These are phyloP conservation scores for Blennius ocellaris DNA, from an alignment of 2,113 vertebrate species.

Conservation along the genomic window DNA sequence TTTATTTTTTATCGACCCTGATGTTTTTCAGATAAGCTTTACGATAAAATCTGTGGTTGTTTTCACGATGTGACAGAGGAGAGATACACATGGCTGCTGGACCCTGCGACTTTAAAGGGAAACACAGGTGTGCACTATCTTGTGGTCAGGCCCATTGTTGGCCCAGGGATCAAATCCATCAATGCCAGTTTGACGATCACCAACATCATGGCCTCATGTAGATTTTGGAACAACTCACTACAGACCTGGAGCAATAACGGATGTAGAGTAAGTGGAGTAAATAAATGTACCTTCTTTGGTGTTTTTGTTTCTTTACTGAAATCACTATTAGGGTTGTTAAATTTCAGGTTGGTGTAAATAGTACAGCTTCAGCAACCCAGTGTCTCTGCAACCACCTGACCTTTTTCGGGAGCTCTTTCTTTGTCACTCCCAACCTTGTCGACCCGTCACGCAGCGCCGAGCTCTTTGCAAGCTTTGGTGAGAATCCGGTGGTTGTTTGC, in stretches of 20 bases:
- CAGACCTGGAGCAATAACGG: slow-evolving; percentile 84
- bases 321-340: neutral
- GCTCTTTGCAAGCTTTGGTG: slow-evolving; percentile 88
- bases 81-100: slow-evolving; percentile 87
- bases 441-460: slow-evolving; percentile 85
- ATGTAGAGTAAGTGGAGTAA: slow-evolving; percentile 84
- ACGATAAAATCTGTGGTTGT: neutral
- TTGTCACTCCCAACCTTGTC: slow-evolving; percentile 88
- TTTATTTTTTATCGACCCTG: neutral
- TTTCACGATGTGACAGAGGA: slow-evolving; percentile 78
- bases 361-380: slow-evolving; percentile 81
- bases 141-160: slow-evolving; percentile 81
- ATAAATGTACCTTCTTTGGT: neutral
- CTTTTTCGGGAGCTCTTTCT: slow-evolving; percentile 92
- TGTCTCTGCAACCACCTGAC: slow-evolving; percentile 94
- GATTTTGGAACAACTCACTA: slow-evolving; percentile 87
- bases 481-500: slow-evolving; percentile 92
- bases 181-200: slow-evolving; percentile 82
- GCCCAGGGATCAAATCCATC: slow-evolving; percentile 77
- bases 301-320: neutral
- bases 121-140: slow-evolving; percentile 87
- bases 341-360: slow-evolving; percentile 88
- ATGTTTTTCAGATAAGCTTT: neutral
- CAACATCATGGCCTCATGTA: slow-evolving; percentile 85
- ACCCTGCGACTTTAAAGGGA: slow-evolving; percentile 77